phyloP scores from a whole-genome alignment of 2,888 invertebrate genomes.

The Vesta saturnalis region DNA sequence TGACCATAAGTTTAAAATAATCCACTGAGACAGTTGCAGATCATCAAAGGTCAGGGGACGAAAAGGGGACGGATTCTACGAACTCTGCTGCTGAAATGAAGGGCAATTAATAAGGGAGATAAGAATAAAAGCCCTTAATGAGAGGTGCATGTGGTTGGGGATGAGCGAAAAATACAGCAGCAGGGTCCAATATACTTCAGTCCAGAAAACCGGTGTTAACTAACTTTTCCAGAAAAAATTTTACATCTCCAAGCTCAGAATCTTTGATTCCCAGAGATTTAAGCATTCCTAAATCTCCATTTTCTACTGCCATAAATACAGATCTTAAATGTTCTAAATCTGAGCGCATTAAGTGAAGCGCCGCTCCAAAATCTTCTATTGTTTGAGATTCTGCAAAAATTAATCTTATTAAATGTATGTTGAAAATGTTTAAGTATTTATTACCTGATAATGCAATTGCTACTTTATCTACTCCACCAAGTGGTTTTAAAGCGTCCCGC shows the following conservation, averaged over 20 bases:
- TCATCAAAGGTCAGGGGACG: conserved; percentile 29
- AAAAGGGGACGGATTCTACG: conserved; percentile 50
- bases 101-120: conserved; percentile 53
- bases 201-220: conserved; percentile 96
- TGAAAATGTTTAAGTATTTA: background rate
- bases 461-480: conserved; percentile 95
- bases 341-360: conserved; percentile 83
- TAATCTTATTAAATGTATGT: background rate
- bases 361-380: conserved; percentile 93
- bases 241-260: conserved; percentile 93
- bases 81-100: conserved; percentile 59
- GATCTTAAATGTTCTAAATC: conserved; percentile 93
- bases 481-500: conserved; percentile 86
- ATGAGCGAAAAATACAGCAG: conserved; percentile 75
- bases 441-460: conserved; percentile 93
- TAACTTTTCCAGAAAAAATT: conserved; percentile 95
- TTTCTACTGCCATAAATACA: conserved; percentile 95
- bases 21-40: conserved; percentile 55
- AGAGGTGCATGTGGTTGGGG: conserved; percentile 71
- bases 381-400: conserved; percentile 84
- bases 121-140: conserved; percentile 78
- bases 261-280: conserved; percentile 95
- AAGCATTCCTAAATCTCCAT: conserved; percentile 92
- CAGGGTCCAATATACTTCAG: conserved; percentile 69
- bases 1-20: conserved; percentile 50